Percentiles rank a stretch among this genome's conserved stretches.
phyloP scores from a whole-genome alignment of 2,113 vertebrate species.

The Coryphaenoides rupestris region DNA sequence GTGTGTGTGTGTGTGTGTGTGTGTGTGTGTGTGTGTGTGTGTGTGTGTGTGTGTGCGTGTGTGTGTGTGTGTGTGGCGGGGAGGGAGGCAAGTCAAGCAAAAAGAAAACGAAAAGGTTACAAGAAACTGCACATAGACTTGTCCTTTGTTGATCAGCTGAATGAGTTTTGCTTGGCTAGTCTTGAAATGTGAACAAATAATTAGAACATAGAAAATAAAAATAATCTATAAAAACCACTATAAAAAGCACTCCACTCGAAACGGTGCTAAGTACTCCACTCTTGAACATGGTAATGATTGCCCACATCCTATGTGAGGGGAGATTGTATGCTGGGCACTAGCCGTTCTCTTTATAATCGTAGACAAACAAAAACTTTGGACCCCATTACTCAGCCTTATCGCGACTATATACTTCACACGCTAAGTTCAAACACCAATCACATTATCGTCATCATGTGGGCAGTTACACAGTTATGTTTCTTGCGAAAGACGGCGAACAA shows the following conservation, averaged over 20 bases:
- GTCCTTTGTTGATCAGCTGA: too few species aligned
- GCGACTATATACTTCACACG: slow-evolving; percentile 20
- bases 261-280: not conserved
- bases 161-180: too few species aligned
- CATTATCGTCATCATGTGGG: slow-evolving; percentile 8
- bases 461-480: slow-evolving; percentile 1
- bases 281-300: slow-evolving; percentile 14
- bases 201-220: too few species aligned
- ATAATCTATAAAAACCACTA: too few species aligned
- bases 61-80: not conserved
- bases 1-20: slow-evolving; percentile 1
- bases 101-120: slow-evolving; percentile 65
- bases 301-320: not conserved
- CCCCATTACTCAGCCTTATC: slow-evolving; percentile 31
- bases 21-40: not conserved
- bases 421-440: slow-evolving; percentile 9
- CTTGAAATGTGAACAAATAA: too few species aligned
- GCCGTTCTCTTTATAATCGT: slow-evolving; percentile 1
- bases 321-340: not conserved
- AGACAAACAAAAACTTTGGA: slow-evolving; percentile 22
- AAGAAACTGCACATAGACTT: too few species aligned
- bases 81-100: slow-evolving; percentile 30
- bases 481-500: not conserved
- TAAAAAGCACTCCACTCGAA: not conserved
- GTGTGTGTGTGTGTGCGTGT: not conserved